phyloP scores from a whole-genome alignment of 2,888 invertebrate genomes.

The Microchrysa polita region DNA sequence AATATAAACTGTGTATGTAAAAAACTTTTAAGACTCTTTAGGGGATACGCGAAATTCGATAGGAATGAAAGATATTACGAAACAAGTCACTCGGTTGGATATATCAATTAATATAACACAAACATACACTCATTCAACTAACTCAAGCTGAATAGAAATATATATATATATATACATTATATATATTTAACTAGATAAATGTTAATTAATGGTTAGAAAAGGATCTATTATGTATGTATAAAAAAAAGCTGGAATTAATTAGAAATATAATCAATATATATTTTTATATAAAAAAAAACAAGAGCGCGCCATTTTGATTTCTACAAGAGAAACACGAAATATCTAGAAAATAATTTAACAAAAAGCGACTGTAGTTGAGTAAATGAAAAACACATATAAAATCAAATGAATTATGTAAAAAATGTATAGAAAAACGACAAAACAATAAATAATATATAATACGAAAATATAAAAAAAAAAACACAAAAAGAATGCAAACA shows the following conservation, averaged over 20 bases:
- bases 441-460: slow-evolving; percentile 35
- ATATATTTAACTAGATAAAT: slow-evolving; percentile 43
- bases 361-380: slow-evolving; percentile 37
- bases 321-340: slow-evolving; percentile 34
- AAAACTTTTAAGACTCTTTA: slow-evolving; percentile 18
- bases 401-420: slow-evolving; percentile 23
- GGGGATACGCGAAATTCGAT: background rate
- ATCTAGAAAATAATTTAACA: slow-evolving; percentile 32
- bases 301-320: slow-evolving; percentile 42
- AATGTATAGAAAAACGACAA: slow-evolving; percentile 42
- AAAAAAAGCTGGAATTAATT: slow-evolving; percentile 35
- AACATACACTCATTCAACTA: too few relatives aligned
- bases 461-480: too few relatives aligned
- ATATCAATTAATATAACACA: slow-evolving; percentile 33
- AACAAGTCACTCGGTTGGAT: slow-evolving; percentile 26
- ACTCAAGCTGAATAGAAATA: slow-evolving; percentile 21
- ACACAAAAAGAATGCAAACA: slow-evolving; percentile 29
- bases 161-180: slow-evolving; percentile 23
- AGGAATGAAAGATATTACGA: background rate
- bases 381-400: background rate
- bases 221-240: slow-evolving; percentile 41
- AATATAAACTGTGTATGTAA: slow-evolving; percentile 10
- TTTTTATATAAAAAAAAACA: slow-evolving; percentile 34
- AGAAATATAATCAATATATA: slow-evolving; percentile 42
- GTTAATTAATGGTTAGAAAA: slow-evolving; percentile 40